A percentile compares a stretch with the other conserved stretches of the same genome.
Conservation (phyloP, 2,888 invertebrate genomes). For the Tholera decimalis region DNA sequence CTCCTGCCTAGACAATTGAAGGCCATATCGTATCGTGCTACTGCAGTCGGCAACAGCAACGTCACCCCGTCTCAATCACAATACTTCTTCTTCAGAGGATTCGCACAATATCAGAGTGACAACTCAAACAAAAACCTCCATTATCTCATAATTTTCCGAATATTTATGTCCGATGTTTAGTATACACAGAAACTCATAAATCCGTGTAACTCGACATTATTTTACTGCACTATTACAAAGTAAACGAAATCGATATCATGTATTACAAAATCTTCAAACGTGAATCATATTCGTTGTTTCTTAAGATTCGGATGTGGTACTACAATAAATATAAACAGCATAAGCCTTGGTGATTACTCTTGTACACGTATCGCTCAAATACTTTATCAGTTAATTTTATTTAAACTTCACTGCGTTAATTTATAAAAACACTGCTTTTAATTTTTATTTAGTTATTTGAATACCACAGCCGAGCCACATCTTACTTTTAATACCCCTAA, state of each 20-base stretch:
- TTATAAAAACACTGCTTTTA: conserved; percentile 6
- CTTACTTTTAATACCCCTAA: conserved; percentile 67
- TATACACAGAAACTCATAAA: conserved; percentile 31
- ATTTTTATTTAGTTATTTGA: conserved; percentile 46
- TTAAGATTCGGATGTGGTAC: conserved; percentile 65
- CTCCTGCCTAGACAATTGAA: conserved; percentile 77
- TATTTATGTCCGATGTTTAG: conserved; percentile 23
- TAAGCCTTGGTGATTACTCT: background rate
- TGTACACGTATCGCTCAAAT: background rate
- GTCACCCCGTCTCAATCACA: conserved; percentile 51
- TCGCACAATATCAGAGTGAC: conserved; percentile 30
- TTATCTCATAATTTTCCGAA: conserved; percentile 18
- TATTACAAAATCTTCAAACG: conserved; percentile 62
- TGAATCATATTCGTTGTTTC: conserved; percentile 73
- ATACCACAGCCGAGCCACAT: conserved; percentile 65
- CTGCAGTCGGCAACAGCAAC: conserved; percentile 58
- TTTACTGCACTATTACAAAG: conserved; percentile 46
- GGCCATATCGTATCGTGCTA: conserved; percentile 76
- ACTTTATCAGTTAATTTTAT: background rate
- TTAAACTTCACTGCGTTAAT: conserved; percentile 1
- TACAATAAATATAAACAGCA: conserved; percentile 46
- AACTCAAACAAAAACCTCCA: conserved; percentile 37
- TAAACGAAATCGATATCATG: conserved; percentile 49
- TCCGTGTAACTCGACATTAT: conserved; percentile 35
- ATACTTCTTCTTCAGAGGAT: conserved; percentile 41